Conservation (phyloP, 2,888 invertebrate genomes). For the Trypoxylon attenuatum region DNA sequence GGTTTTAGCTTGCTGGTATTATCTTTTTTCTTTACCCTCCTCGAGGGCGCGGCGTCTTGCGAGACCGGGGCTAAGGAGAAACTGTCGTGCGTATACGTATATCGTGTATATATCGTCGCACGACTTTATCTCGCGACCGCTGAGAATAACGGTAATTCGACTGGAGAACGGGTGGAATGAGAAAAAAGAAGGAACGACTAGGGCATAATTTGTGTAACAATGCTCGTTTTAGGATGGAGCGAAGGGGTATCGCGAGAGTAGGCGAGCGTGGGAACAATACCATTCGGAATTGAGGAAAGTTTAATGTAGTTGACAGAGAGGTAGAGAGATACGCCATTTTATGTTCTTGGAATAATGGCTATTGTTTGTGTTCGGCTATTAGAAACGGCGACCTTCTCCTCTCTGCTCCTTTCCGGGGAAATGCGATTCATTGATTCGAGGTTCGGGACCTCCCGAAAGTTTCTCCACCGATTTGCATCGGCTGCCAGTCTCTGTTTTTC, state of each 20-base stretch:
- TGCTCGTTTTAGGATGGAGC: too few relatives aligned
- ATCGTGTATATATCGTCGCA: background rate
- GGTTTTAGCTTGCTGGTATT: background rate
- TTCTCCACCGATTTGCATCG: conserved; percentile 13
- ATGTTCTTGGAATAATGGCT: conserved; percentile 37
- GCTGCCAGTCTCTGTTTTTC: background rate
- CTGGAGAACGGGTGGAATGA: background rate
- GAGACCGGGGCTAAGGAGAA: too few relatives aligned
- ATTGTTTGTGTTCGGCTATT: conserved; percentile 42
- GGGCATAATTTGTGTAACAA: conserved; percentile 29
- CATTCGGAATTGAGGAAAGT: conserved; percentile 28
- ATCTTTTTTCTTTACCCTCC: background rate
- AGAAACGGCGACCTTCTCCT: conserved; percentile 4
- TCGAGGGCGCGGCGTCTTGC: background rate
- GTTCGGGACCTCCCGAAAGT: too few relatives aligned
- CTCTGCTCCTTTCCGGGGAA: background rate
- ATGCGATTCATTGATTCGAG: conserved; percentile 20
- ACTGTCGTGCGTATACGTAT: background rate
- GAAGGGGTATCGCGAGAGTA: conserved; percentile 2
- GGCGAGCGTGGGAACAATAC: conserved; percentile 31
- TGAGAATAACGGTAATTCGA: background rate
- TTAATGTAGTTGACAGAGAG: conserved; percentile 34
- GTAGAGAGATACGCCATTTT: conserved; percentile 45
- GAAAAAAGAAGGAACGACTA: background rate
- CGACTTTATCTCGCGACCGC: background rate